These are phyloP conservation scores for Ardeotis arabs DNA, from an alignment of 2,113 vertebrate species.

Conservation along the genomic window DNA sequence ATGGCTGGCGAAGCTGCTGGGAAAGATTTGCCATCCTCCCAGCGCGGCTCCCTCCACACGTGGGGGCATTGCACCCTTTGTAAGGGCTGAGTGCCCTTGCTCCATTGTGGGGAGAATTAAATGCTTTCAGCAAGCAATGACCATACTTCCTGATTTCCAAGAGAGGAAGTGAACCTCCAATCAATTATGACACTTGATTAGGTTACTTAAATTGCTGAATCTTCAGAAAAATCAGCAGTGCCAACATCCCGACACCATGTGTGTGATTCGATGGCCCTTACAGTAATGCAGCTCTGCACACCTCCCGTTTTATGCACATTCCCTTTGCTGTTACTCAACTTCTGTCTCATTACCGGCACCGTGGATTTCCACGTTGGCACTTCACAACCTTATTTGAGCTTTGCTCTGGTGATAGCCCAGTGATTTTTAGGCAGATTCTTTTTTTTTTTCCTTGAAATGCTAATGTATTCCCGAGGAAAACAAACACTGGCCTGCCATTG, in stretches of 20 bases:
- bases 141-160: conserved; percentile 68
- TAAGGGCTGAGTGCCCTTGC: conserved; percentile 57
- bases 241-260: not conserved
- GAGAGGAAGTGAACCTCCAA: conserved; percentile 75
- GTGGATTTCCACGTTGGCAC: not conserved
- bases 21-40: conserved; percentile 71
- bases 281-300: not conserved
- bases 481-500: not conserved
- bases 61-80: conserved; percentile 75
- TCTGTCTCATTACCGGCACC: not conserved
- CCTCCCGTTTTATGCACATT: not conserved
- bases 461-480: not conserved
- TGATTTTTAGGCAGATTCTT: not conserved
- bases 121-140: conserved; percentile 66
- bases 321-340: not conserved
- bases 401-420: not conserved
- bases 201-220: conserved; percentile 67
- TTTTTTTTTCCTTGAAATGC: not conserved
- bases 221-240: conserved; percentile 63
- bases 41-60: conserved; percentile 64
- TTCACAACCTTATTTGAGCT: not conserved
- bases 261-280: conserved; percentile 17
- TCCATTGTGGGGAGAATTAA: conserved; percentile 75
- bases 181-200: conserved; percentile 76
- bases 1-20: conserved; percentile 65